Base-by-base conservation (phyloP, 2,797 vertebrate genomes). In the Anomalospiza imberbis region DNA sequence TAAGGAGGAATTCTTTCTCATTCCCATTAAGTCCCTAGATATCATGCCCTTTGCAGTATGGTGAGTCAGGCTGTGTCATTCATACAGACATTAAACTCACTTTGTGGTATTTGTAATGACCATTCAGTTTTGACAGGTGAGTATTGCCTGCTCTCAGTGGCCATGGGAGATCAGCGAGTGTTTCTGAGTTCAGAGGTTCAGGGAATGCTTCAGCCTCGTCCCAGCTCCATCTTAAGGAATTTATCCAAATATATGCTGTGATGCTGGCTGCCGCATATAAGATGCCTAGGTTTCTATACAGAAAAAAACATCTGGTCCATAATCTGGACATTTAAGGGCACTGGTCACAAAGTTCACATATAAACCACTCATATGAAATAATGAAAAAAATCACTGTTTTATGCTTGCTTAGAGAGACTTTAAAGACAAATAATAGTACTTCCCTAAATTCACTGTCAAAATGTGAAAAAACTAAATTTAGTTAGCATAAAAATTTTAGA, bases 141-240 rank as follows among this genome's bases (percentile, higher is more conserved):
- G 18, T 12, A 13, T n/a, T 54, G 7, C 10, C 16, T 42, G 13
- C 4, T 50, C 3, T 17, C 4, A 8, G 31, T 25, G 36, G 0
- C 45, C 0, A 0, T 47, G 40, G n/a, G 28, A 60, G 19, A 44
- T 9, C 32, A n/a, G 31, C 0, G 2, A 36, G 5, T 5, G 6
- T 25, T 74, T 71, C 67, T 45, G 26, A 50, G 13, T 48, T 86
- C 51, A 68, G 20, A 73, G 26, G 4, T 61, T 53, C 42, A 57
- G 31, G 6, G 40, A 51, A 28, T 25, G 13, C 9, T 17, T 83
- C 36, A 51, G 17, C 5, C 20, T 71, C 48, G 61, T n/a, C 22
- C 7, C 22, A 51, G 48, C 5, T 53, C 29, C 21, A 24, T 28
- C 28, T 48, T 67, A 28, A 78, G 7, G 12, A 70, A n/a, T 21